Conservation (phyloP, 1,140 invertebrate genomes). For the Heliconius melpomene region DNA sequence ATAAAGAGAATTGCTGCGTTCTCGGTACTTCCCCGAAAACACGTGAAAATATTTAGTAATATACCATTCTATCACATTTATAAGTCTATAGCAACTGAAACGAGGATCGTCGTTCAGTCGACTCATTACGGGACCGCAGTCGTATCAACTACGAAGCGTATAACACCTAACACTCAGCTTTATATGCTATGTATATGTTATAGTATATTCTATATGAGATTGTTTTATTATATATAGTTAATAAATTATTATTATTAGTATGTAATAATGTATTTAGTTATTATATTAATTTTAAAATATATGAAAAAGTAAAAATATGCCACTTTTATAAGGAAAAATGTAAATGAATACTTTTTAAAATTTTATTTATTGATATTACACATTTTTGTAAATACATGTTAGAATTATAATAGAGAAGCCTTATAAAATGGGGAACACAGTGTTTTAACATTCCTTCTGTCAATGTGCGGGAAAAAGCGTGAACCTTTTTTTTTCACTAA, state of each 20-base stretch:
- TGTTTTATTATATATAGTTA: background rate
- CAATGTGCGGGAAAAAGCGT: too few relatives aligned
- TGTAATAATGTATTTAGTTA: background rate
- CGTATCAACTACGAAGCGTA: conserved; percentile 36
- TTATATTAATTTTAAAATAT: too few relatives aligned
- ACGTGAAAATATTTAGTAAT: background rate
- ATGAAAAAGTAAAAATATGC: too few relatives aligned
- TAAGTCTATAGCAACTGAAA: conserved; percentile 27
- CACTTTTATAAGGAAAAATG: too few relatives aligned
- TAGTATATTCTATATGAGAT: background rate
- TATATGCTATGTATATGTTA: background rate
- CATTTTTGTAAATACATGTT: too few relatives aligned
- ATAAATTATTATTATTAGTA: background rate
- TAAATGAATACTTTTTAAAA: too few relatives aligned
- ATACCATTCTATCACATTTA: background rate
- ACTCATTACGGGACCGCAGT: conserved; percentile 46
- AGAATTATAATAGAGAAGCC: too few relatives aligned
- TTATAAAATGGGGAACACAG: too few relatives aligned
- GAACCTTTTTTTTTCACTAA: background rate
- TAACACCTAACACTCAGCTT: conserved; percentile 12
- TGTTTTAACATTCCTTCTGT: too few relatives aligned
- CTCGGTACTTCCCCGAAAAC: too few relatives aligned
- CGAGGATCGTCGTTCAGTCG: conserved; percentile 31
- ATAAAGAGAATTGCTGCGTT: too few relatives aligned
- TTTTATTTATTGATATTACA: too few relatives aligned